Conservation (phyloP, 2,797 vertebrate species). For the Denticeps clupeoides region DNA sequence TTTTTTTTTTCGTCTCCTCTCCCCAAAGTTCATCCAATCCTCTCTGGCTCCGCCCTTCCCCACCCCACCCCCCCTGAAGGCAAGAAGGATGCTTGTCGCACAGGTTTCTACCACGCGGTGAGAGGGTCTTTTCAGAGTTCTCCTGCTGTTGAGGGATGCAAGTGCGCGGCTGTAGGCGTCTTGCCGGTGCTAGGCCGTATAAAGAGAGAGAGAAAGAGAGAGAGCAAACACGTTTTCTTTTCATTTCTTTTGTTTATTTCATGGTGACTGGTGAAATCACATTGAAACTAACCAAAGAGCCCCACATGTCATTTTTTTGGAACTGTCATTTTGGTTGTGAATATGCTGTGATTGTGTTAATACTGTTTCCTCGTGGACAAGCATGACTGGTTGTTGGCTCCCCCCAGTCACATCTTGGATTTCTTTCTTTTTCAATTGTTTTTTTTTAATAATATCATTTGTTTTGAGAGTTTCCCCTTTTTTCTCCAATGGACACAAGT, state of each 20-base stretch:
- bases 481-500: conserved; percentile 48
- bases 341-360: conserved; percentile 39
- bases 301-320: conserved; percentile 36
- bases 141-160: conserved; percentile 41
- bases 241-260: no score
- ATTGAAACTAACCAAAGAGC: conserved; percentile 53
- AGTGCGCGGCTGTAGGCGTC: conserved; percentile 45
- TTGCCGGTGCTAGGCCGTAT: conserved; percentile 29
- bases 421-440: conserved; percentile 32
- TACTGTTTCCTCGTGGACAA: conserved; percentile 46
- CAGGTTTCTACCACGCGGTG: no score
- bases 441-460: conserved; percentile 32
- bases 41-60: conserved; percentile 20
- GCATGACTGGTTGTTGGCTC: conserved; percentile 58
- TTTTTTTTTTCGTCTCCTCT: not conserved
- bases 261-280: conserved; percentile 57
- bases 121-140: conserved; percentile 21
- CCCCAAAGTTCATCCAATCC: no score
- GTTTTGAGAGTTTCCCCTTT: conserved; percentile 56
- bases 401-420: conserved; percentile 49
- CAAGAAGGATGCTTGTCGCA: conserved; percentile 5
- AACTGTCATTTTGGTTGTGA: conserved; percentile 32
- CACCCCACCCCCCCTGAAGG: conserved; percentile 1
- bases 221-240: conserved; percentile 22
- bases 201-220: conserved; percentile 12